Percentiles rank a stretch among this genome's conserved stretches.
phyloP scores from a whole-genome alignment of 2,797 vertebrate genomes.

The Numenius phaeopus region DNA sequence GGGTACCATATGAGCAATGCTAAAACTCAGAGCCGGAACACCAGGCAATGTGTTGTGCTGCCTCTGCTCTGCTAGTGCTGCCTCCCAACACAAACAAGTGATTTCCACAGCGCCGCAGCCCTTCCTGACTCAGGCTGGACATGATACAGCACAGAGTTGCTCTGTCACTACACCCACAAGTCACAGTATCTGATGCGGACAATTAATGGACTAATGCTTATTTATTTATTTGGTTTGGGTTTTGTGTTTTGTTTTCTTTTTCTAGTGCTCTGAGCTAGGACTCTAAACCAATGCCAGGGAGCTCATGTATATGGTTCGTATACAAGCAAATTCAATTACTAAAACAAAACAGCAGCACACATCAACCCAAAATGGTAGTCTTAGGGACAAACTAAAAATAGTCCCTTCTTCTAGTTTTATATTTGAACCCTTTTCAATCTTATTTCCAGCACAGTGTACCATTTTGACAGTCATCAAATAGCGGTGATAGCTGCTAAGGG shows the following conservation, averaged over 20 bases:
- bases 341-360: neutral
- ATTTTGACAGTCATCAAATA: neutral
- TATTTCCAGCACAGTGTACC: neutral
- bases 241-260: neutral
- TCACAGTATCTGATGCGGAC: neutral
- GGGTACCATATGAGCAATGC: neutral
- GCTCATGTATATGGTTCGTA: neutral
- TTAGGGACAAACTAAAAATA: slow-evolving; percentile 2
- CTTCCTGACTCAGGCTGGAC: neutral
- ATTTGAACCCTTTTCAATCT: neutral
- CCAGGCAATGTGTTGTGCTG: neutral
- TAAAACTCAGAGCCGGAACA: neutral
- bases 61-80: neutral
- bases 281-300: neutral
- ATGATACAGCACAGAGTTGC: neutral
- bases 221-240: neutral
- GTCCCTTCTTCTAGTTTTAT: neutral
- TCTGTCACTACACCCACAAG: neutral
- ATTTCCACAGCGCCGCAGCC: neutral
- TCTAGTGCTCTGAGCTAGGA: neutral
- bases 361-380: neutral
- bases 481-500: neutral
- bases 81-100: neutral
- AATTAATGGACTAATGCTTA: neutral
- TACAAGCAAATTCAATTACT: neutral